Evolutionary conservation across 2,113 vertebrate species (phyloP).

Genomic region (Pontoporia blainvillei): DNA sequence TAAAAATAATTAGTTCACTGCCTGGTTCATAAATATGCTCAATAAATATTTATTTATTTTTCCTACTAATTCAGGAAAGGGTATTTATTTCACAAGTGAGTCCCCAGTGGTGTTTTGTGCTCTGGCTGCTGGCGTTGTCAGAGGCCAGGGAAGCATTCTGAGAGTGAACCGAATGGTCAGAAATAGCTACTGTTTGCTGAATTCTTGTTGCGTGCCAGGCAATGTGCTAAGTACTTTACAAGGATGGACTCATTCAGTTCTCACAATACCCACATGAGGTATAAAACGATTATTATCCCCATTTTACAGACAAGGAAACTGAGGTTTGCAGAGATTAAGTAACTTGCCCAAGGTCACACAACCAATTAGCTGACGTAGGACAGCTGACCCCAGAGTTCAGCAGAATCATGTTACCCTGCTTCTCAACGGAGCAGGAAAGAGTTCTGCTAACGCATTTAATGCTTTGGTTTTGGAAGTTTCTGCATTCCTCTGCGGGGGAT

Average conservation of each 20-base stretch:
- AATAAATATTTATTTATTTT: neutral
- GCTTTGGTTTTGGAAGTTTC: neutral
- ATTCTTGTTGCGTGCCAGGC: neutral
- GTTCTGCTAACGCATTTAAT: neutral
- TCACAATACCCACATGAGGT: neutral
- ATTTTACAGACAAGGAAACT: neutral
- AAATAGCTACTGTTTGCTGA: neutral
- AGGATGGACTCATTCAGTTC: neutral
- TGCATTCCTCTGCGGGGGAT: neutral
- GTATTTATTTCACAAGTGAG: neutral
- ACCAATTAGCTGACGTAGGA: neutral
- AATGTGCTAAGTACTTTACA: neutral
- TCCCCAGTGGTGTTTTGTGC: neutral
- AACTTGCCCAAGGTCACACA: neutral
- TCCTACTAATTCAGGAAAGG: neutral
- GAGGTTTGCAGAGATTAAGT: neutral
- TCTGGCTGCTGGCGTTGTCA: neutral
- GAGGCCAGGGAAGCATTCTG: neutral
- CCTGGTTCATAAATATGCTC: neutral
- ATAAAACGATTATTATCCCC: neutral
- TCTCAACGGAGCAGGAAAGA: neutral
- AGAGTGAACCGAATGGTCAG: neutral
- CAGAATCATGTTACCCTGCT: neutral
- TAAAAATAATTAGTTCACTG: neutral
- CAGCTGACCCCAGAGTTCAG: neutral